phyloP scores from a whole-genome alignment of 2,113 vertebrate genomes.

The Erythrolamprus reginae region DNA sequence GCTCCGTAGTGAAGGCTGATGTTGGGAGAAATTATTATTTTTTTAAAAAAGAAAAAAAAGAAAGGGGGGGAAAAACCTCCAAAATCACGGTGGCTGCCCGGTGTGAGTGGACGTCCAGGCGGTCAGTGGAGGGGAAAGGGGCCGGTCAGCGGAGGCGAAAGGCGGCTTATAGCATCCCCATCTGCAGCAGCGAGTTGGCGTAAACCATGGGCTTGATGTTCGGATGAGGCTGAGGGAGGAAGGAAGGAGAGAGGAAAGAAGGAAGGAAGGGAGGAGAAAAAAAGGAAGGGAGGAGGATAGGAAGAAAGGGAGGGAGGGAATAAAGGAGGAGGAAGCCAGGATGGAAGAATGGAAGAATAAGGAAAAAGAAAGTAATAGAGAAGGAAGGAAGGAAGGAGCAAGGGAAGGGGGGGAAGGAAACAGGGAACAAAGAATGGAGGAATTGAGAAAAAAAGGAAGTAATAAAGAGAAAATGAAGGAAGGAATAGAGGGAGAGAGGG shows the following conservation, averaged over 20 bases:
- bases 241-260: not conserved
- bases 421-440: not conserved
- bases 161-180: conserved; percentile 87
- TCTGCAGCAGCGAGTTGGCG: conserved; percentile 87
- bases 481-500: no score
- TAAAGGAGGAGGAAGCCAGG: no score
- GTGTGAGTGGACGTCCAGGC: conserved; percentile 1
- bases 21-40: not conserved
- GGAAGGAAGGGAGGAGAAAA: no score
- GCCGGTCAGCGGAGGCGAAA: not conserved
- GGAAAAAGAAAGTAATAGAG: no score
- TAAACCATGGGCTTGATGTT: conserved; percentile 95
- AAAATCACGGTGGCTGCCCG: not conserved
- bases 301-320: no score
- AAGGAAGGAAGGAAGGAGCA: not conserved
- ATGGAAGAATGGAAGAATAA: no score
- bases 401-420: not conserved
- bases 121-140: not conserved
- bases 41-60: not conserved
- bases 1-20: not conserved
- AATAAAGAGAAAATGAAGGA: not conserved
- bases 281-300: no score
- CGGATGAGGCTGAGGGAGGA: conserved; percentile 82
- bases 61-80: not conserved
- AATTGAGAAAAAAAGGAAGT: no score